Evolutionary conservation across 2,113 vertebrate genomes (phyloP), one percentile per base, ranked within the genome.

Genomic region (Podarcis muralis): DNA sequence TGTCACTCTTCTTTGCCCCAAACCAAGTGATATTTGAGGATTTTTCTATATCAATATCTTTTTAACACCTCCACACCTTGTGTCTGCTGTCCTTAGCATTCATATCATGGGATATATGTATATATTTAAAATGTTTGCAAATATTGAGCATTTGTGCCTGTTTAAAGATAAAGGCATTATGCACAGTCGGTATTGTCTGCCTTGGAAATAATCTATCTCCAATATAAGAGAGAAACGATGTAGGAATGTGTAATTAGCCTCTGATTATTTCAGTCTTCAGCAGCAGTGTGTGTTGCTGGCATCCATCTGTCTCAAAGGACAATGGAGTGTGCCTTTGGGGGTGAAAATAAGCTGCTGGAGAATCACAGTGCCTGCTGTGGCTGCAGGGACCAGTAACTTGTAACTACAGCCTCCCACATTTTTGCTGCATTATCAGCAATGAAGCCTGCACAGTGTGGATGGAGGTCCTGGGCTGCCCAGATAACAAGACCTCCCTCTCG

Each of bases 121-220:
- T 30, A 62, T 62, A 18, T 23, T 74, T 93, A 43, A 53, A 53
- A 53, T 37, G 83, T 89, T 92, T 89, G 78, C 78, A 93, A 87
- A 81, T 81, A 57, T 72, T 30, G 18, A 91, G 7, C 30, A 9
- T 88, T 30, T 0, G 0, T 27, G 83, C 43, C 27, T 53, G 9
- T 90, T 88, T 91, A 74, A 86, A 95, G 84, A 1, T 23, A 40
- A 90, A 90, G 91, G 89, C n/a, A 35, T 89, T 90, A 82, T n/a
- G 78, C 3, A 66, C 43, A 71, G 25, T 25, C 83, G 86, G 6
- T 91, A 89, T 88, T 22, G 48, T 86, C 5, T 91, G 81, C 87
- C 48, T 93, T 66, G 9, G 80, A 90, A 43, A 71, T 57, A 81
- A 35, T 90, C 85, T 35, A 8, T 12, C 1, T 35, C 76, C 88